These are phyloP conservation scores for Pithys albifrons DNA, from an alignment of 2,113 vertebrate genomes.

Conservation along the genomic window DNA sequence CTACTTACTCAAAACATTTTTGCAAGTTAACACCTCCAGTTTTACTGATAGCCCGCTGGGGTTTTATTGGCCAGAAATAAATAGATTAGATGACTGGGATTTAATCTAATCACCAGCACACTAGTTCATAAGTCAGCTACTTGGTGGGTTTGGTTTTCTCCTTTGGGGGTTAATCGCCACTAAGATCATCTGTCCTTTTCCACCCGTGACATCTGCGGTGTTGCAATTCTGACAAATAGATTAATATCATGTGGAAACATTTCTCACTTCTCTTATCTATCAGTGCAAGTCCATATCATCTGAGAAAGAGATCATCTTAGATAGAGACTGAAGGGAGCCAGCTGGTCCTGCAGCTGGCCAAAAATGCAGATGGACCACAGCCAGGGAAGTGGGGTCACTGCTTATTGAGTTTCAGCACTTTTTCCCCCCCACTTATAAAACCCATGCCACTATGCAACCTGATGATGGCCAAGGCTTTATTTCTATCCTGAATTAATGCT, in stretches of 20 bases:
- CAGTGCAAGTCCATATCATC: not conserved
- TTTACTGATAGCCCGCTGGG: not conserved
- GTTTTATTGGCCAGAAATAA: constrained; percentile 12
- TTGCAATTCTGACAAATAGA: constrained; percentile 36
- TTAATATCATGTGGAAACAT: constrained; percentile 7
- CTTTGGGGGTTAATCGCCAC: constrained; percentile 38
- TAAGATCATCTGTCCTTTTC: constrained; percentile 8
- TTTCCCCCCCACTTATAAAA: not conserved
- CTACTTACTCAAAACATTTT: not conserved
- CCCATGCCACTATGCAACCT: not conserved
- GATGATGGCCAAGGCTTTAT: not conserved
- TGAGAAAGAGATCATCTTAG: constrained; percentile 47
- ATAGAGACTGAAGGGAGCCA: constrained; percentile 36
- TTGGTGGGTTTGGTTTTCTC: not conserved
- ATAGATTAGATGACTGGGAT: not conserved
- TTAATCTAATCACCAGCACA: constrained; percentile 4
- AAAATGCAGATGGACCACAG: not conserved
- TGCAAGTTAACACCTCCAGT: constrained; percentile 47
- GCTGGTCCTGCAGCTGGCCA: not conserved
- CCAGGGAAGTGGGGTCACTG: constrained; percentile 23
- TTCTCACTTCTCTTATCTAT: constrained; percentile 39
- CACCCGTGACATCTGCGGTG: not conserved
- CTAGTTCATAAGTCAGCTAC: not conserved
- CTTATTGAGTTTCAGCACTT: not conserved
- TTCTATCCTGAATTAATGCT: not conserved